Evolutionary conservation across 2,797 vertebrate species (phyloP), one percentile per base, ranked within the genome.

Genomic region (Ctenochaetus hawaiiensis): DNA sequence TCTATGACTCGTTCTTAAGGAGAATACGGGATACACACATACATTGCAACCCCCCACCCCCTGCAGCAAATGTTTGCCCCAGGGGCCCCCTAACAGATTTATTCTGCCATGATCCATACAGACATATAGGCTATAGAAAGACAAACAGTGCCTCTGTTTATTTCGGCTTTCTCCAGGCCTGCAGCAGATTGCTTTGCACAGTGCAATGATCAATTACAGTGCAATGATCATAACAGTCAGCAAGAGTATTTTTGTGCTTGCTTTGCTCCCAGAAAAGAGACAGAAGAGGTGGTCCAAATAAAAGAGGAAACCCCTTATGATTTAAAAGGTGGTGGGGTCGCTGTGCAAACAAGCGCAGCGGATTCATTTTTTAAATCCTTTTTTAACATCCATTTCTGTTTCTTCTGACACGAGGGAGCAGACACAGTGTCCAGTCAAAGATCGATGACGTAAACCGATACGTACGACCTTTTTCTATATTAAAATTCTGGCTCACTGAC

Each of bases 251-350:
- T 67, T 60, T 69, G 43, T 74, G 59, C 75, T 80, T 22, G 60
- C 76, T 86, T 67, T 10, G 67, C 72, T 63, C 48, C 17, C 53
- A 22, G 63, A 69, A 67, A 82, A 59, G 67, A 57, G 65, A 68
- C 58, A 60, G 76, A 60, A 20, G 57, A 64, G 66, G 57, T 30
- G 34, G 74, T 51, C 77, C 53, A 54, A 61, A 67, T 67, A 41
- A 84, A 72, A 77, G 63, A 34, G 79, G 59, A 85, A 84, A 81
- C 54, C 75, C 87, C 88, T 93, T 61, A 85, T 86, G 84, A 82
- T 81, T 57, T 54, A 14, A 84, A 78, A 34, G 30, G 72, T 60
- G 44, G 45, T 39, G 78, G 68, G 80, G 77, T n/a, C 64, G 44
- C 30, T 6, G 30, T 34, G 30, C 6, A 51, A 53, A 68, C 56